Evolutionary conservation across 2,797 vertebrate genomes (phyloP).

Genomic region (Aeoliscus strigatus): DNA sequence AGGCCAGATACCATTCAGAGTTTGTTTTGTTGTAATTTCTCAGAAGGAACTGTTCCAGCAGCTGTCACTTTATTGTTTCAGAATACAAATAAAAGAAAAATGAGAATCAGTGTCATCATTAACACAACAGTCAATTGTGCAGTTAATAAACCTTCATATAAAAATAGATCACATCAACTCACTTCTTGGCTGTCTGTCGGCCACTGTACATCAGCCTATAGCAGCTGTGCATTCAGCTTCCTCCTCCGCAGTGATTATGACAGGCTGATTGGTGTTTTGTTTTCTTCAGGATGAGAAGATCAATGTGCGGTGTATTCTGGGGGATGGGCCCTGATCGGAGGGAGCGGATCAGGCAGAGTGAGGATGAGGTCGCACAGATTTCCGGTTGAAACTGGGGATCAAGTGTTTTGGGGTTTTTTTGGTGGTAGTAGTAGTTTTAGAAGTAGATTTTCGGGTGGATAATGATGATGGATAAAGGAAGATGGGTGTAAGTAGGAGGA

Average conservation of each 20-base stretch:
- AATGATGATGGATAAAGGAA: conserved; percentile 34
- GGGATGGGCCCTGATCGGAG: conserved; percentile 38
- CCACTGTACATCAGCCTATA: conserved; percentile 42
- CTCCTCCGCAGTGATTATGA: conserved; percentile 67
- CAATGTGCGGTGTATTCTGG: conserved; percentile 56
- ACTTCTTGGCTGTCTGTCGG: too few relatives aligned
- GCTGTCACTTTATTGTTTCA: conserved; percentile 57
- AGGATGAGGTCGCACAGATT: conserved; percentile 50
- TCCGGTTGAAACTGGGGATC: conserved; percentile 48
- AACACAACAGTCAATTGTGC: conserved; percentile 42
- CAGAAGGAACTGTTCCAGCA: conserved; percentile 40
- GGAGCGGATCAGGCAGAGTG: conserved; percentile 37
- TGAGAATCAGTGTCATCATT: conserved; percentile 51
- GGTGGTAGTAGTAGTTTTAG: too few relatives aligned
- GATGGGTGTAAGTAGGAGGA: conserved; percentile 34
- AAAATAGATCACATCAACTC: conserved; percentile 44
- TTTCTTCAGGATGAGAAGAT: conserved; percentile 64
- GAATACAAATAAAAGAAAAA: conserved; percentile 51
- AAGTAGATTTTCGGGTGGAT: conserved; percentile 39
- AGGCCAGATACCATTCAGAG: conserved; percentile 55
- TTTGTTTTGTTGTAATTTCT: conserved; percentile 32
- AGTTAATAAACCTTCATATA: conserved; percentile 45
- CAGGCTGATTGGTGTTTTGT: conserved; percentile 66
- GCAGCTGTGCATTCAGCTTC: conserved; percentile 48
- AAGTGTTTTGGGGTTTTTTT: too few relatives aligned